Evolutionary conservation across 2,888 invertebrate genomes (phyloP), one percentile per base, ranked within the genome.

Genomic region (Mythimna loreyi): DNA sequence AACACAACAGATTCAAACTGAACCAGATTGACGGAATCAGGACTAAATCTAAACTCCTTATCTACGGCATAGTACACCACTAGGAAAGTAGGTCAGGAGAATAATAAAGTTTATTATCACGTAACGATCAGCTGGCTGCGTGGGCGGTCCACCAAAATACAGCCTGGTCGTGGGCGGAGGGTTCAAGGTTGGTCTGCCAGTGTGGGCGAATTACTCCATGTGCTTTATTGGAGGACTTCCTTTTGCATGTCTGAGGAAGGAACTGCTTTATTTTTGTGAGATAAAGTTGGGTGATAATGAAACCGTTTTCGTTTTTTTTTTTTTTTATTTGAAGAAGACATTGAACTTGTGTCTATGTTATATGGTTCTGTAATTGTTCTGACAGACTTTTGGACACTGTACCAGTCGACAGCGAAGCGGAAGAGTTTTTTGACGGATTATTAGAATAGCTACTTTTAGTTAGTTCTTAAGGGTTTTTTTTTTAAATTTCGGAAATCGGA

Each of bases 81-180:
- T 53, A 53, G 57, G 60, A 73, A 81, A 74, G 33, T 84, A 70
- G 85, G 84, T 85, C 85, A 81, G 56, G 49, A 49, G 75, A 67
- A 77, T 84, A 82, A 80, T 83, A 85, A 78, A 77, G 62, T 82
- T 84, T 85, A 82, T 82, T 64, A 81, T 67, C 81, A 79, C 84
- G 83, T 81, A 72, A 75, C 73, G 58, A 81, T 83, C 85, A 85
- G 85, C 86, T 85, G 85, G 49, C 28, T 59, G 81, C 78, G 84
- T 85, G 82, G 84, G 86, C 76, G 79, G n/a, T 61, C 74, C 67
- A 78, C 86, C 77, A 75, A 85, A 86, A 85, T 84, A 86, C 76
- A 78, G 78, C 28, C 67, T 65, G 55, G 58, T 11, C 72, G 85
- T 86, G 77, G 86, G 86, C 79, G 81, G 49, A n/a, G 64, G 64